Evolutionary conservation across 1,140 invertebrate species (phyloP).

Genomic region (Nebria ingens): DNA sequence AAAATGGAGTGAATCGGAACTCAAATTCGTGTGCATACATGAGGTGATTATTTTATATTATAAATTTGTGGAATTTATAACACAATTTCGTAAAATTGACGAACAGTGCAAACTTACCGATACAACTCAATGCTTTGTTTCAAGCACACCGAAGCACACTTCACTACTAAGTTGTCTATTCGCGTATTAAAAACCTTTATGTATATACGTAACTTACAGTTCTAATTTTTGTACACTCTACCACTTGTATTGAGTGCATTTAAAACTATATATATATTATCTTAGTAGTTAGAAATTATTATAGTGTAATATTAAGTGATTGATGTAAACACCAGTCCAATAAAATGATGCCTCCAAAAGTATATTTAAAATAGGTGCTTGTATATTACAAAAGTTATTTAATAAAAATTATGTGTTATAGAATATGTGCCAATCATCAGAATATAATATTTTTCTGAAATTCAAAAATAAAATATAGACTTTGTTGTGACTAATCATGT

Average conservation of each 20-base stretch:
- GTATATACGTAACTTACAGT: too few species aligned
- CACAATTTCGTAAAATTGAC: background rate
- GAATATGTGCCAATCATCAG: slow-evolving; percentile 3
- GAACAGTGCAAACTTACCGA: too few species aligned
- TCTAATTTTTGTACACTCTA: background rate
- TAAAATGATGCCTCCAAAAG: slow-evolving; percentile 5
- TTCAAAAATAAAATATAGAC: background rate
- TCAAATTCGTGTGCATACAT: too few species aligned
- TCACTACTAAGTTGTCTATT: too few species aligned
- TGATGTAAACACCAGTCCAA: background rate
- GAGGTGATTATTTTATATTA: background rate
- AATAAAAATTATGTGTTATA: background rate
- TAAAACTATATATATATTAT: background rate
- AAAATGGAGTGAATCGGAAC: too few species aligned
- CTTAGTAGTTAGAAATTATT: background rate
- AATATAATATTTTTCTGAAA: slow-evolving; percentile 6
- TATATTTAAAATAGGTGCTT: background rate
- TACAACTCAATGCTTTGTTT: too few species aligned
- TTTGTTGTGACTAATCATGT: slow-evolving; percentile 5
- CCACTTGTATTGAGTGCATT: background rate
- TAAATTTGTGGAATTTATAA: background rate
- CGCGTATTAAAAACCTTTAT: too few species aligned
- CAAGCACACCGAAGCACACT: too few species aligned
- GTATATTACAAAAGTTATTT: background rate
- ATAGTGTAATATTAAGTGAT: background rate